Evolutionary conservation across 1,140 invertebrate genomes (phyloP), one percentile per base, ranked within the genome.

Genomic region (Drusus annulatus): DNA sequence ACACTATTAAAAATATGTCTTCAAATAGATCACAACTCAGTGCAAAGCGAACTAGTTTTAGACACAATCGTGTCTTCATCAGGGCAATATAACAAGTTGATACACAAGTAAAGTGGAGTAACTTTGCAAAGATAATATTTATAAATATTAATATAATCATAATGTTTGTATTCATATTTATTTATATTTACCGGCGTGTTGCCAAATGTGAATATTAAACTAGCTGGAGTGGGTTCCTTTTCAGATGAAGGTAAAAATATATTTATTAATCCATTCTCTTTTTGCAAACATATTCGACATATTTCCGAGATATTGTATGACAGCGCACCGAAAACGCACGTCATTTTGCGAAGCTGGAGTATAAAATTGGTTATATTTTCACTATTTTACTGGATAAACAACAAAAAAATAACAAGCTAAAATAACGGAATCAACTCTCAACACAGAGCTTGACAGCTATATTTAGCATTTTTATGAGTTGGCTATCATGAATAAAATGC

Each of bases 271-370:
- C 51, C 54, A 45, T 56, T 76, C 8, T 78, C 25, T 54, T 83
- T 80, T 75, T 54, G 63, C 31, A 83, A 69, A 76, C 81, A 83
- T 68, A 83, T 58, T 68, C 78, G 52, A 52, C 81, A 83, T 45
- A 83, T 78, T 25, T 83, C 78, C 36, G 73, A 73, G 19, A 78
- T 31, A 63, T 31, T 58, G 25, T 75, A 78, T 23, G 69, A 19
- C 25, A 78, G 16, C 15, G 45, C 45, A 19, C 78, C 81, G 10
- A 80, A 17, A 19, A 58, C 62, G 31, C 45, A 75, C 58, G 78
- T 76, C 81, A 83, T 83, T 15, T 58, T 31, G 17, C 31, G 21
- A 17, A 65, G 15, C 28, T 8, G n/a, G 16, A 17, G 15, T 68
- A 51, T 19, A n/a, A 51, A 71, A 71, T 51, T n/a, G 19, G 19